phyloP scores from a whole-genome alignment of 2,797 vertebrate species.

The Valencia hispanica region DNA sequence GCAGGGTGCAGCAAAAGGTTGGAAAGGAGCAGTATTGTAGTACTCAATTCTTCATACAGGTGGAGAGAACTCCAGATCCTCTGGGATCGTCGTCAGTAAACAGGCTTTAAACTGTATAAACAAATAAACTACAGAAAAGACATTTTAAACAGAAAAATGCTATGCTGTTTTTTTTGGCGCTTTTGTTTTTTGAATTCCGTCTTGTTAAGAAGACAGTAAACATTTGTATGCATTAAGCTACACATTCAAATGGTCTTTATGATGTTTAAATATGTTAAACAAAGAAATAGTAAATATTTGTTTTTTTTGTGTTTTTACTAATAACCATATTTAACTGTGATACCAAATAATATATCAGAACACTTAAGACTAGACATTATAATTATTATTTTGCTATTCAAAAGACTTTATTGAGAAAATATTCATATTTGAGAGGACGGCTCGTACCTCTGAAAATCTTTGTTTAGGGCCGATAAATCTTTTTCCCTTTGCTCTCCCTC shows the following conservation, averaged over 20 bases:
- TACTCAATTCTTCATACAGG: too few species aligned
- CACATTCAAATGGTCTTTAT: neutral
- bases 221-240: neutral
- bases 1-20: neutral
- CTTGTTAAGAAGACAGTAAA: neutral
- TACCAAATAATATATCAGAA: neutral
- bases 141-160: neutral
- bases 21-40: too few species aligned
- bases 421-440: neutral
- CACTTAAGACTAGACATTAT: too few species aligned
- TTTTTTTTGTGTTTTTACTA: neutral
- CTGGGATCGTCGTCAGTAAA: too few species aligned
- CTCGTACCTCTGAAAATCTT: neutral
- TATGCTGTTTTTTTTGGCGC: neutral
- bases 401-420: neutral
- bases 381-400: neutral
- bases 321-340: neutral
- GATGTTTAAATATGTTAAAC: too few species aligned
- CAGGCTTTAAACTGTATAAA: too few species aligned
- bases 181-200: too few species aligned
- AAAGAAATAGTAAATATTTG: neutral
- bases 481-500: neutral
- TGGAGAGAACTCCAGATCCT: too few species aligned
- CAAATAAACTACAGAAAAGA: neutral
- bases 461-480: neutral